These are phyloP conservation scores for Spodoptera littoralis DNA, from an alignment of 2,888 invertebrate genomes.

Conservation along the genomic window DNA sequence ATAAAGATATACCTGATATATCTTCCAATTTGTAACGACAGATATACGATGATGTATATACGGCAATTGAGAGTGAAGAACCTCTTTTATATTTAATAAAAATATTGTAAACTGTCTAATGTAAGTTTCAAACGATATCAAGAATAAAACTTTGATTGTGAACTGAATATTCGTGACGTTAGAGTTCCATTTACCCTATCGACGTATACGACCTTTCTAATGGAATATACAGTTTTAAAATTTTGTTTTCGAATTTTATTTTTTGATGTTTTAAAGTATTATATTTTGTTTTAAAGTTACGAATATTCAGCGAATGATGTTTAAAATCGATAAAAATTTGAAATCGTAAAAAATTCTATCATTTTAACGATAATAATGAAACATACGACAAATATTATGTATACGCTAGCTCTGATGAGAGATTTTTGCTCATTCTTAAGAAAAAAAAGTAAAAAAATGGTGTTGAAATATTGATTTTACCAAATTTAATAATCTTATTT, in stretches of 20 bases:
- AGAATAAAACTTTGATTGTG: conserved; percentile 58
- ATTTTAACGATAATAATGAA: conserved; percentile 89
- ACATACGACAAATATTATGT: conserved; percentile 92
- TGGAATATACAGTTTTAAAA: conserved; percentile 50
- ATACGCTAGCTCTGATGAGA: conserved; percentile 92
- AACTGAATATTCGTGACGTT: conserved; percentile 62
- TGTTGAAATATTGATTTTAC: conserved; percentile 92
- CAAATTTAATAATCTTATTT: conserved; percentile 94
- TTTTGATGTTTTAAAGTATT: conserved; percentile 50
- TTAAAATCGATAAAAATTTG: conserved; percentile 68
- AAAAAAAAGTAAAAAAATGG: conserved; percentile 82
- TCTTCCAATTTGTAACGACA: conserved; percentile 86
- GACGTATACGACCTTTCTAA: conserved; percentile 59
- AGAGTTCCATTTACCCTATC: conserved; percentile 39
- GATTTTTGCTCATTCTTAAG: conserved; percentile 90
- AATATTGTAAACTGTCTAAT: conserved; percentile 85
- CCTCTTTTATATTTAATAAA: conserved; percentile 87
- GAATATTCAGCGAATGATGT: conserved; percentile 69
- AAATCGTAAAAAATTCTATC: conserved; percentile 88
- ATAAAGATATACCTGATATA: conserved; percentile 79
- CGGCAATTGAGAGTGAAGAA: conserved; percentile 82
- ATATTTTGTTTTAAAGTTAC: conserved; percentile 47
- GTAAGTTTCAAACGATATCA: conserved; percentile 83
- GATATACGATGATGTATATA: conserved; percentile 87
- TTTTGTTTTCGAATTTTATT: conserved; percentile 51